Conservation (phyloP, 2,797 vertebrate genomes). For the Odontamblyopus rebecca region DNA sequence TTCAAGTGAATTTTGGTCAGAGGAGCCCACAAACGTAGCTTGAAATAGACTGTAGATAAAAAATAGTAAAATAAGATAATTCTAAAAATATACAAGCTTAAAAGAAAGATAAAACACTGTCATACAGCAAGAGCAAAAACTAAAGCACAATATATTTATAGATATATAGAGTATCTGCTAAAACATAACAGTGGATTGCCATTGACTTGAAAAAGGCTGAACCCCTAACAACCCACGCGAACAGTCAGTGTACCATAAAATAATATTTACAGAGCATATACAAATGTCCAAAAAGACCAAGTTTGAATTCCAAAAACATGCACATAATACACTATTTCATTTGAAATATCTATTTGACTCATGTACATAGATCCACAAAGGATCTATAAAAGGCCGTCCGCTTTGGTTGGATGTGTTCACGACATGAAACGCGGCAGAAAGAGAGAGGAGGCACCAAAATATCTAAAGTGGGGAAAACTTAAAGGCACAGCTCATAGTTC, state of each 20-base stretch:
- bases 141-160: conserved; percentile 60
- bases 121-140: conserved; percentile 58
- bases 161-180: conserved; percentile 58
- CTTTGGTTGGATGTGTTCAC: conserved; percentile 71
- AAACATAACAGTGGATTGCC: conserved; percentile 58
- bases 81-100: conserved; percentile 75
- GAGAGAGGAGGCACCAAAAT: conserved; percentile 38
- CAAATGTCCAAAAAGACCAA: conserved; percentile 79
- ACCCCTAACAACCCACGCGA: conserved; percentile 53
- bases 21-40: conserved; percentile 23
- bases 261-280: conserved; percentile 86
- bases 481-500: conserved; percentile 40
- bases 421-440: conserved; percentile 29
- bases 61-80: conserved; percentile 16
- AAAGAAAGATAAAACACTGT: conserved; percentile 49
- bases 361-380: conserved; percentile 72
- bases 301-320: conserved; percentile 76
- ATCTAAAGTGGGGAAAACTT: conserved; percentile 10
- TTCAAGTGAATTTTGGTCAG: conserved; percentile 21
- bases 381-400: conserved; percentile 77
- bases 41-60: conserved; percentile 7
- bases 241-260: conserved; percentile 71
- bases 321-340: conserved; percentile 80
- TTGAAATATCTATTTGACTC: conserved; percentile 77
- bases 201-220: conserved; percentile 56